Base-by-base conservation (phyloP, 2,888 invertebrate genomes). In the Macrophya alboannulata region DNA sequence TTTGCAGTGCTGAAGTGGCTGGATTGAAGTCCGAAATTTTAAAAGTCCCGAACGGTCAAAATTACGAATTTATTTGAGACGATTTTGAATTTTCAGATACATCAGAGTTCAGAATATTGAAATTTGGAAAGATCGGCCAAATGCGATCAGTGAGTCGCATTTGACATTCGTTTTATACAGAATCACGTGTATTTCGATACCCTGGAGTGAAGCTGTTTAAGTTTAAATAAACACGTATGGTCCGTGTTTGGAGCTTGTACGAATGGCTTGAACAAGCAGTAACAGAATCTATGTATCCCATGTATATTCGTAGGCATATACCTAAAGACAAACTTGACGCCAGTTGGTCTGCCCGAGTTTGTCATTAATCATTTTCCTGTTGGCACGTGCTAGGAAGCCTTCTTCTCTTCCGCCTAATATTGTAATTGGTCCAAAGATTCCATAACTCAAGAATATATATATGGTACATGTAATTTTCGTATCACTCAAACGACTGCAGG, bases 301-400 rank as follows among this genome's bases (percentile, higher is more conserved):
- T 45, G 21, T 86, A 84, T 85, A 88, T 85, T 90, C 90, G 90
- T 91, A 88, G 90, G 90, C 87, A 31, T 31, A 31, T 31, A 31
- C 31, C 31, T 31, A 31, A 1, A 88, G 90, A 90, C 88, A 89
- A 90, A 91, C 87, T 88, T 86, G 90, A 88, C 91, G 91, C 90
- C 91, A 88, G 88, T 90, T 90, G 88, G 91, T 90, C 90, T 77
- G 82, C 40, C 59, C 5, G 37, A 55, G 77, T 31, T 55, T 77
- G 9, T 77, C 77, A 77, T 77, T 37, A 77, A 77, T 77, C 48
- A 77, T 55, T 31, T 55, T 17, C 55, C 55, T 17, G 48, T 31
- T 55, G 77, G 51, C 77, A 15, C 48, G 51, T 25, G 43, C 40
- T 31, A 25, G 74, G 25, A 10, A n/a, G n/a, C 62, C 9, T 15